A percentile compares a stretch with the other conserved stretches of the same genome.
Evolutionary conservation across 2,797 vertebrate species (phyloP).

Genomic region (Scyliorhinus canicula): DNA sequence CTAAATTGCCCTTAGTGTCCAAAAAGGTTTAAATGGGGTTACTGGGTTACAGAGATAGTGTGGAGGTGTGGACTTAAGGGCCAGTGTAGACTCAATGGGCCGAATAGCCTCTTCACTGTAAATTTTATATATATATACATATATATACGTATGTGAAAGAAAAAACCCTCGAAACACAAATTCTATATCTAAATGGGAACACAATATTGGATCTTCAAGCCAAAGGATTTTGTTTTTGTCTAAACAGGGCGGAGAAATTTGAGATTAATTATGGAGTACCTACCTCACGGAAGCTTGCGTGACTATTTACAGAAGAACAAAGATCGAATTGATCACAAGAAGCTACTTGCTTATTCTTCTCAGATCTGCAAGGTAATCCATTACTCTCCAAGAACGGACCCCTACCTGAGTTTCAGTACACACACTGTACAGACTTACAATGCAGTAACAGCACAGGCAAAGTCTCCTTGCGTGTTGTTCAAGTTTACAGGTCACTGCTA

Average conservation of each 20-base stretch:
- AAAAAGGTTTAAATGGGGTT: no score
- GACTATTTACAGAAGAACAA: slow-evolving; percentile 94
- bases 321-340: slow-evolving; percentile 80
- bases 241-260: slow-evolving; percentile 77
- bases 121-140: no score
- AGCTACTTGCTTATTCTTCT: slow-evolving; percentile 80
- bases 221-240: background rate
- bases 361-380: slow-evolving; percentile 90
- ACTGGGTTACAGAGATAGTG: no score
- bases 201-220: background rate
- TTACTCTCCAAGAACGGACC: background rate
- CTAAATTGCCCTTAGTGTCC: no score
- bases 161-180: background rate
- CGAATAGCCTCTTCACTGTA: no score
- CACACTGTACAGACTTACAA: no score
- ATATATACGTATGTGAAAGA: no score
- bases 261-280: slow-evolving; percentile 92
- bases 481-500: background rate
- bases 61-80: no score
- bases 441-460: background rate
- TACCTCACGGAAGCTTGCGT: slow-evolving; percentile 88
- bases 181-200: background rate
- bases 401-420: no score
- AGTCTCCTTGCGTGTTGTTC: background rate
- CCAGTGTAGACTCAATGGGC: no score